These are phyloP conservation scores for Chironomus tepperi DNA, from an alignment of 1,140 invertebrate genomes.

Conservation along the genomic window DNA sequence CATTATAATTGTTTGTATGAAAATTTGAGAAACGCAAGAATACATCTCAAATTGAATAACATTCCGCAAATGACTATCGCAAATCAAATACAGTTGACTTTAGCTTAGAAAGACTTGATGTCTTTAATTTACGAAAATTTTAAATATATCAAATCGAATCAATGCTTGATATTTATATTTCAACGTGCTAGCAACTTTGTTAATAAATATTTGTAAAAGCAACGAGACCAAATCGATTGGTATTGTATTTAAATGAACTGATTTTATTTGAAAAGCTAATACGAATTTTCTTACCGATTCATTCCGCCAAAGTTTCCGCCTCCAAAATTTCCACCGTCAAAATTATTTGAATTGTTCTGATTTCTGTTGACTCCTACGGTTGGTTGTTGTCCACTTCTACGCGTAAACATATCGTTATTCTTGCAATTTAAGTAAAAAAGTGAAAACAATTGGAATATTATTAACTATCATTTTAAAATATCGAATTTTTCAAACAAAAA, in stretches of 20 bases:
- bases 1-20: neutral
- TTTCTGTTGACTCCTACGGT: neutral
- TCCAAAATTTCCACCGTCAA: neutral
- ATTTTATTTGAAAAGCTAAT: too few relatives aligned
- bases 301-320: neutral
- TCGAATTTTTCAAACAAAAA: too few relatives aligned
- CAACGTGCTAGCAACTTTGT: neutral
- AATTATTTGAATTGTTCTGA: neutral
- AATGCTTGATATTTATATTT: neutral
- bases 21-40: neutral
- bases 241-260: neutral
- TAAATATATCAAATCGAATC: neutral
- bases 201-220: too few relatives aligned
- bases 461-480: too few relatives aligned
- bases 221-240: neutral
- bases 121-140: neutral
- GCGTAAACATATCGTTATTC: neutral
- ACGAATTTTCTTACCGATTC: conserved; percentile 14
- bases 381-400: neutral
- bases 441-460: too few relatives aligned
- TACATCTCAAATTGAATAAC: neutral
- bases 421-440: too few relatives aligned
- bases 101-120: neutral
- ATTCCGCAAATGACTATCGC: neutral
- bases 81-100: neutral